Evolutionary conservation across 2,888 invertebrate species (phyloP), one percentile per base, ranked within the genome.

Genomic region (Trachelus tabidus): DNA sequence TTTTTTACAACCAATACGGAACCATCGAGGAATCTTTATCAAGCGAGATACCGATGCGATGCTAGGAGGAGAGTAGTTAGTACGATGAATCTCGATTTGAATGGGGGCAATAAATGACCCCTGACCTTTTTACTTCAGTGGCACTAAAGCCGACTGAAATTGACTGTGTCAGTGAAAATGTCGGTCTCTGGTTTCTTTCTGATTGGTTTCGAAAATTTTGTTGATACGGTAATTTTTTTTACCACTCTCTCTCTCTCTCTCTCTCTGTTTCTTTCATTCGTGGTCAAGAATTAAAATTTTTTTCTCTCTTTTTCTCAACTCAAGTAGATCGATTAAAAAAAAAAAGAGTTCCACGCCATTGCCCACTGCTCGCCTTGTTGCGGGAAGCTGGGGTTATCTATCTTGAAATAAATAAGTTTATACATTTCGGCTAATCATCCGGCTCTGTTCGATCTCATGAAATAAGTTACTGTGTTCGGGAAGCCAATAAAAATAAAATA

Each of bases 391-490:
- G 84, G 89, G 88, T 90, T 90, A 90, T 90, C 89, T 87, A 87
- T 85, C 87, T 84, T 83, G 84, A 85, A 90, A 90, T 88, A 89
- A 90, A 89, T 87, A 89, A 88, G 86, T 89, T 85, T 82, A 87
- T 87, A 83, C 84, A 86, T 89, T 90, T 90, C 87, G 89, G 88
- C 87, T 89, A 90, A 90, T 90, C 90, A 84, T 78, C 82, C 81
- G 83, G 81, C 79, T 83, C 80, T 79, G 86, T 87, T 88, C 86
- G 85, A 87, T 87, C 85, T 82, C 85, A 87, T 89, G 85, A 89
- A 90, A 87, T 85, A 85, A 85, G 83, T 86, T 85, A 88, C 89
- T 89, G 89, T 89, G 80, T 85, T 89, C 86, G 84, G 79, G 81
- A 81, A 76, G 80, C 83, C 84, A 85, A 85, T 86, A 86, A 84